phyloP scores from a whole-genome alignment of 2,797 vertebrate species.

The Microhierax caerulescens region DNA sequence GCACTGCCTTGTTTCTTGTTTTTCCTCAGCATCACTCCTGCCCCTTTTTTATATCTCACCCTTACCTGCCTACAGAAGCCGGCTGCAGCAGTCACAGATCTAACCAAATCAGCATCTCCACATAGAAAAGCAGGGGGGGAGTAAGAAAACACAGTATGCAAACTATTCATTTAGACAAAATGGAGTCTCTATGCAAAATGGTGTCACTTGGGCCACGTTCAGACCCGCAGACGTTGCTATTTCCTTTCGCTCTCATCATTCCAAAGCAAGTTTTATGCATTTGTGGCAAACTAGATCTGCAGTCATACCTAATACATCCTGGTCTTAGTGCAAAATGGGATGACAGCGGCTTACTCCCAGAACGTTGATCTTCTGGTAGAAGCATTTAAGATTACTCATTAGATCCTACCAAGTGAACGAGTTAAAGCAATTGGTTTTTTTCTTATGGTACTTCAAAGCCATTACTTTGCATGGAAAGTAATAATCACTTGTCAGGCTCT shows the following conservation, averaged over 20 bases:
- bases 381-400: conserved; percentile 18
- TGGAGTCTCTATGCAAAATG: not conserved
- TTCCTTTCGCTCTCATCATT: not conserved
- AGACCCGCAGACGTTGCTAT: not conserved
- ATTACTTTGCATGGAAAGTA: conserved; percentile 45
- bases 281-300: not conserved
- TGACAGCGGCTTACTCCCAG: not conserved
- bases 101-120: not conserved
- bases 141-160: not conserved
- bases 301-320: not conserved
- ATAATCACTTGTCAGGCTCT: conserved; percentile 64
- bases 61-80: not conserved
- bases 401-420: not conserved
- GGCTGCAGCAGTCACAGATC: not conserved
- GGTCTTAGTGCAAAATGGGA: not conserved
- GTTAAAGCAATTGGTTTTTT: not conserved
- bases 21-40: not conserved
- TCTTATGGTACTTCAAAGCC: conserved; percentile 29
- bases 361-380: not conserved
- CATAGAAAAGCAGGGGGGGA: not conserved
- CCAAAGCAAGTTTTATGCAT: not conserved
- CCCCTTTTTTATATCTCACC: not conserved
- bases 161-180: not conserved
- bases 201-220: not conserved
- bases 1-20: not conserved